Conservation (phyloP, 64 coral and sea anemone species). For the Porites australiensis region DNA sequence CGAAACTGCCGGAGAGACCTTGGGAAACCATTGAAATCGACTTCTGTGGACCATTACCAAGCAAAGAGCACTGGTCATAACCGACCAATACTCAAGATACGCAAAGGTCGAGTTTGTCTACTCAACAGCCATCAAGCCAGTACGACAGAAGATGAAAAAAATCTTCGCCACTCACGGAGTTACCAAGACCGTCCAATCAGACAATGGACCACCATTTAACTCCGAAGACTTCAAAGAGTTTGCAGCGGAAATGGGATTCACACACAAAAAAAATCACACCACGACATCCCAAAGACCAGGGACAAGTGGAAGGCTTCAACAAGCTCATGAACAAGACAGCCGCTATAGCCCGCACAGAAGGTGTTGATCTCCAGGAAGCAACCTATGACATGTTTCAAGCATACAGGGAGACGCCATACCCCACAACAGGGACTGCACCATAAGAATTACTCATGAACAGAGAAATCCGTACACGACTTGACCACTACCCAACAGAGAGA, state of each 20-base stretch:
- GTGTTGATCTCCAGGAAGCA: slow-evolving; percentile 34
- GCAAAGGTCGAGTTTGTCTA: slow-evolving; percentile 46
- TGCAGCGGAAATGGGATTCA: slow-evolving; percentile 61
- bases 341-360: slow-evolving; percentile 38
- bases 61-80: slow-evolving; percentile 52
- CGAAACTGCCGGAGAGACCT: slow-evolving; percentile 54
- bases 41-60: slow-evolving; percentile 81
- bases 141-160: slow-evolving; percentile 54
- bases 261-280: slow-evolving; percentile 38
- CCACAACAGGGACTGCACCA: slow-evolving; percentile 15
- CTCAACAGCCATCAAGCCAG: slow-evolving; percentile 18
- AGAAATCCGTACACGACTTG: slow-evolving; percentile 4
- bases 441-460: slow-evolving; percentile 9
- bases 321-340: slow-evolving; percentile 67
- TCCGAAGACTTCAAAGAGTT: slow-evolving; percentile 49
- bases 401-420: slow-evolving; percentile 38
- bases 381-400: slow-evolving; percentile 42
- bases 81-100: slow-evolving; percentile 70
- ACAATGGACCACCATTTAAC: slow-evolving; percentile 66
- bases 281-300: slow-evolving; percentile 67
- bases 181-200: slow-evolving; percentile 55
- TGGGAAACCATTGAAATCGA: slow-evolving; percentile 68
- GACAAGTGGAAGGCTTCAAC: slow-evolving; percentile 73
- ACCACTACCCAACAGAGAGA: slow-evolving; percentile 39
- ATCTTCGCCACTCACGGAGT: slow-evolving; percentile 57